Evolutionary conservation across 2,797 vertebrate genomes (phyloP).

Genomic region (Thaleichthys pacificus): DNA sequence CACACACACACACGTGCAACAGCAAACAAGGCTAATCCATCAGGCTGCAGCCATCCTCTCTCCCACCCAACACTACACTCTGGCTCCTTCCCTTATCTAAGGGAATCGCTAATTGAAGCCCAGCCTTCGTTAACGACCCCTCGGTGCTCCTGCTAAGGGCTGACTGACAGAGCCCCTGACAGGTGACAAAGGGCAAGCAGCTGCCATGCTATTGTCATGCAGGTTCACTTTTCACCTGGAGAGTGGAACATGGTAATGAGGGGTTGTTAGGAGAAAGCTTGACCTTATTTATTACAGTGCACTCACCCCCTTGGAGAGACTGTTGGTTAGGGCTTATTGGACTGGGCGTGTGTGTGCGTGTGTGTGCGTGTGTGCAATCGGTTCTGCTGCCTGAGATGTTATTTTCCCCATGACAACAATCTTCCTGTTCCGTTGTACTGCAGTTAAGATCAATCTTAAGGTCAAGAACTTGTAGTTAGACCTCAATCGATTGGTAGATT

Average conservation of each 20-base stretch:
- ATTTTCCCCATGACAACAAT: no score
- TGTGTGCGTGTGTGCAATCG: neutral
- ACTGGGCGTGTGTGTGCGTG: neutral
- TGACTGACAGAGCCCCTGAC: neutral
- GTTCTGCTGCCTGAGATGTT: no score
- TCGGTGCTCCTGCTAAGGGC: neutral
- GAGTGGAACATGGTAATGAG: slow-evolving; percentile 21
- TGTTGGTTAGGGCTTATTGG: slow-evolving; percentile 12
- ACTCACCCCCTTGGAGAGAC: neutral
- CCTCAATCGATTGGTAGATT: neutral
- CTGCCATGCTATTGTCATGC: neutral
- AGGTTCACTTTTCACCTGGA: neutral
- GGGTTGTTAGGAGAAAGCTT: slow-evolving; percentile 14
- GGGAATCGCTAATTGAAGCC: slow-evolving; percentile 12
- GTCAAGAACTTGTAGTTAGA: no score
- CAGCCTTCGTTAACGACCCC: neutral
- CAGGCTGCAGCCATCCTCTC: slow-evolving; percentile 28
- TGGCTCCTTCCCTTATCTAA: slow-evolving; percentile 51
- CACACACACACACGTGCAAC: neutral
- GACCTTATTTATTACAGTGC: neutral
- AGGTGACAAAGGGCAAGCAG: neutral
- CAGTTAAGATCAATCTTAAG: no score
- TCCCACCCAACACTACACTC: slow-evolving; percentile 30
- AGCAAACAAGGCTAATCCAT: slow-evolving; percentile 56
- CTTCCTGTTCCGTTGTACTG: no score